Conservation (phyloP, 1,140 invertebrate species). For the Penaeus vannamei region DNA sequence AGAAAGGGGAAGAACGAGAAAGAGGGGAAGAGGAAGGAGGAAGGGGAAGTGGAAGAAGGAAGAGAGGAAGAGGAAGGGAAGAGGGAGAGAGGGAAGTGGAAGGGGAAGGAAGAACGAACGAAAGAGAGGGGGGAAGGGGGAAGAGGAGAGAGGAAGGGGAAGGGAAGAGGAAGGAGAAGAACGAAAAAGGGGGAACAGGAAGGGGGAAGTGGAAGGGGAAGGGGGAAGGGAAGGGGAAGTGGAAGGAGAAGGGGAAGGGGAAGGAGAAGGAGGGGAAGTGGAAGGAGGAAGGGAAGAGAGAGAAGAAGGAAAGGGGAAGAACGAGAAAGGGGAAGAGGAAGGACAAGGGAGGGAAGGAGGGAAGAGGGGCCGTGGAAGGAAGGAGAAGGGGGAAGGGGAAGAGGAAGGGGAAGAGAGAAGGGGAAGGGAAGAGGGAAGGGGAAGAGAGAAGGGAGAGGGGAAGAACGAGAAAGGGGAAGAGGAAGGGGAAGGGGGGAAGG, state of each 20-base stretch:
- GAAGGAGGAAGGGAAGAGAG: slow-evolving; percentile 10
- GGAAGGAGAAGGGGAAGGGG: slow-evolving; percentile 10
- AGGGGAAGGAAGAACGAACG: neutral
- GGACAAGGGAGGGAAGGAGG: too few relatives aligned
- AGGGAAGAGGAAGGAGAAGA: too few relatives aligned
- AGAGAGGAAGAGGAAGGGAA: neutral
- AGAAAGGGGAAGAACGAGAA: neutral
- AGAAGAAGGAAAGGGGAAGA: slow-evolving; percentile 1
- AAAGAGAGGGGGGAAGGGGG: neutral
- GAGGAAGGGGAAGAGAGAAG: too few relatives aligned
- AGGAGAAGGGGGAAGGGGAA: too few relatives aligned
- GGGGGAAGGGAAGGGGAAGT: too few relatives aligned
- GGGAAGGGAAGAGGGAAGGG: neutral
- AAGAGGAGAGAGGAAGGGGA: too few relatives aligned
- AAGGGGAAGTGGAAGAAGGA: neutral
- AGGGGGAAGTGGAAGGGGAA: too few relatives aligned
- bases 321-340: too few relatives aligned
- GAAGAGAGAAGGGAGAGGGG: neutral
- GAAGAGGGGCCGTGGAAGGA: too few relatives aligned
- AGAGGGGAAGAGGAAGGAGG: neutral
- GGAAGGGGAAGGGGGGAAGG: neutral
- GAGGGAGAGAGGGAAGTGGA: neutral
- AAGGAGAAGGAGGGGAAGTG: slow-evolving; percentile 3
- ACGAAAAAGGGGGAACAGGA: too few relatives aligned
- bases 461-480: neutral